Evolutionary conservation across 1,140 invertebrate species (phyloP), one percentile per base, ranked within the genome.

Genomic region (Halesus radiatus): DNA sequence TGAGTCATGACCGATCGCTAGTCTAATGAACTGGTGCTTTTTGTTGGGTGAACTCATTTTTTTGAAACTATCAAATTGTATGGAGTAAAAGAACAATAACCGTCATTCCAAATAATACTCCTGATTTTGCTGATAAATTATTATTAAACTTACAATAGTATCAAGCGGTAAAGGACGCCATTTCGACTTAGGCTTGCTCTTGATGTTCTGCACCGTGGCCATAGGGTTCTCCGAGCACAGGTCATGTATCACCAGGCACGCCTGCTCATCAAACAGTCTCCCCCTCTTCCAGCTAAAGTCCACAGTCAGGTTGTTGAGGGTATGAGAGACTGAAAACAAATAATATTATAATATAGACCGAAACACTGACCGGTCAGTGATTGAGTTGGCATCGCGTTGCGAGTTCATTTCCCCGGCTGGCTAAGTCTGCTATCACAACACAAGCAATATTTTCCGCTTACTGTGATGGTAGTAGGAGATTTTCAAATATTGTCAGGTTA

Each of bases 91-190:
- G 5, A n/a, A 32, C 32, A 32, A 32, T 3, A 32, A 70, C 3
- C 20, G 70, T 54, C 16, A n/a, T 32, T 32, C 32, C 6, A 32
- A 32, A 32, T 32, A 32, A 5, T 32, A 32, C 32, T 32, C 7
- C 32, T 32, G n/a, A n/a, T n/a, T n/a, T n/a, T n/a, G n/a, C n/a
- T 32, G 3, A 0, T 32, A 32, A 32, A 32, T 32, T 3, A 32
- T 32, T 7, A 32, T 32, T 32, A 32, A 10, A 92, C 93, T 91
- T 92, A 97, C 96, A 82, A 99, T 94, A 50, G 99, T 99, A 86
- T 99, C 98, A 79, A 99, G 88, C 22, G 98, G 96, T 56, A 95
- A 85, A 16, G 99, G 99, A 85, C 99, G 91, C 97, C 97, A 99
- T 90, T 99, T 99, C 75, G 92, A 95, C 88, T 99, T 99, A 0